These are phyloP conservation scores for Cinclus mexicanus DNA, from an alignment of 2,113 vertebrate genomes.

Conservation along the genomic window DNA sequence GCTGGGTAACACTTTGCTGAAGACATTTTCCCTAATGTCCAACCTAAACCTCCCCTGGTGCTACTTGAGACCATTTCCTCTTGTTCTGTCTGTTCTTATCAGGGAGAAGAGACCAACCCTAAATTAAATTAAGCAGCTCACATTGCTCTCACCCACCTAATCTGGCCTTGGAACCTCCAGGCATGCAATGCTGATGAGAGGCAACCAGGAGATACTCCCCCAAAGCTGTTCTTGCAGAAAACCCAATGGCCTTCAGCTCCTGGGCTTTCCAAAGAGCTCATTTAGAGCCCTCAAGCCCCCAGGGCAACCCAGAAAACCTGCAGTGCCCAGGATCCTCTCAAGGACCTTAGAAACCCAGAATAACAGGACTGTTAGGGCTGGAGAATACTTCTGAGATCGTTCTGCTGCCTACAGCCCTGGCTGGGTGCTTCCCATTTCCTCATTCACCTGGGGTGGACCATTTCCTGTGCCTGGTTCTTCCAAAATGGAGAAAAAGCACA, in stretches of 20 bases:
- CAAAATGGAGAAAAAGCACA: background rate
- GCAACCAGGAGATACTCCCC: background rate
- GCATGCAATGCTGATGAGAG: background rate
- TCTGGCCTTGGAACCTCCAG: background rate
- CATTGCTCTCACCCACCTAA: background rate
- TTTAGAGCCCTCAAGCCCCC: background rate
- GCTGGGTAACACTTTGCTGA: background rate
- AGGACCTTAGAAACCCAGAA: background rate
- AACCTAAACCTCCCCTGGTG: background rate
- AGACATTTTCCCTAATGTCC: background rate
- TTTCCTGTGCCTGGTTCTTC: background rate
- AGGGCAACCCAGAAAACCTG: background rate
- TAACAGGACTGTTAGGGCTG: background rate
- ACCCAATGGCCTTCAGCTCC: fast-evolving
- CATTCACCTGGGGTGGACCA: fast-evolving
- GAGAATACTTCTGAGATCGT: fast-evolving
- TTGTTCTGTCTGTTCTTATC: background rate
- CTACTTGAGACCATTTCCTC: background rate
- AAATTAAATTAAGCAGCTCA: background rate
- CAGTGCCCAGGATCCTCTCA: background rate
- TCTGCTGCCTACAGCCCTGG: background rate
- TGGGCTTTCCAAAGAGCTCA: background rate
- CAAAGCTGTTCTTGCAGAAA: background rate
- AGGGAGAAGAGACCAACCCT: fast-evolving
- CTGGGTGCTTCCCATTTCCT: background rate